Evolutionary conservation across 2,113 vertebrate genomes (phyloP), one percentile per base, ranked within the genome.

Genomic region (Tragelaphus strepsiceros): DNA sequence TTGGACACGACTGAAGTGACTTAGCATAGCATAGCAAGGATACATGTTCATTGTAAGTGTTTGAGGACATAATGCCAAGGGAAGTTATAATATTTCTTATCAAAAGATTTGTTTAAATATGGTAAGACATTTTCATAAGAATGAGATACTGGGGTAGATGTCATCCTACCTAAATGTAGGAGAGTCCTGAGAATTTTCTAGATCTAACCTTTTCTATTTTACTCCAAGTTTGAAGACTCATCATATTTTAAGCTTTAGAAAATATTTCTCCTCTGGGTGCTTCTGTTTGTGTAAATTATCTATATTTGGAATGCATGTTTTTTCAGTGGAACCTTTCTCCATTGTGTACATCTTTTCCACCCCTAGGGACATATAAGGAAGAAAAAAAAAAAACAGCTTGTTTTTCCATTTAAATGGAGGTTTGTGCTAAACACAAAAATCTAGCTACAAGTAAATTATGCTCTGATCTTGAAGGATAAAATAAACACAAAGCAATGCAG

Each of bases 381-480:
- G 39, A 39, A 35, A 71, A n/a, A 97, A 90, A 83, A 95, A 90
- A 97, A 89, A 53, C 74, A 91, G 39, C 62, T 93, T 98, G 78
- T 96, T 98, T 98, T 97, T 94, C 93, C 83, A 88, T 95, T 95
- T 97, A 98, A 97, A 86, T 92, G 26, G 94, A 97, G 78, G 71
- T 94, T 98, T 97, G 95, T 94, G 74, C 88, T 97, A 89, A 98
- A 93, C 62, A 91, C 78, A 97, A 94, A 97, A 97, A 94, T 95
- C 86, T 80, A 96, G 77, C 93, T 97, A 94, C 82, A 91, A 98
- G 87, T 97, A 97, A 98, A 98, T 97, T 86, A 90, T 94, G 82
- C 94, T 98, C 84, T 98, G 98, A 97, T 98, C 93, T 96, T 95
- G 91, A 97, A 91, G 98, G 93, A 97, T 96, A 98, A 98, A 98